Evolutionary conservation across 2,113 vertebrate species (phyloP), one percentile per base, ranked within the genome.

Genomic region (Sander lucioperca): DNA sequence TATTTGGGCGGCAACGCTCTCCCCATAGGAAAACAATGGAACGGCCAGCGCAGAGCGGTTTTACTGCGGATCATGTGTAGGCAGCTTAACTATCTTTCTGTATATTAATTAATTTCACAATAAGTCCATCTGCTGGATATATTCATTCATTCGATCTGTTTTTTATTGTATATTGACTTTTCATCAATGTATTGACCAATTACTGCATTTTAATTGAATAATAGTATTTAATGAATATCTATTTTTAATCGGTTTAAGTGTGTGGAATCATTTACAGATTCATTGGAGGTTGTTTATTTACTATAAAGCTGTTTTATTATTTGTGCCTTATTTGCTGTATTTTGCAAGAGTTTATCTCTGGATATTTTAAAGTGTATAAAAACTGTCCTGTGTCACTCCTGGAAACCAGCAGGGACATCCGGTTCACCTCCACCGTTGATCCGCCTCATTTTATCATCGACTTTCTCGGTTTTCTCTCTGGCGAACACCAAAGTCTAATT

Each of bases 401-500:
- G 19, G 74, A 77, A 5, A 80, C 58, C 59, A 63, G 33, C 15
- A 12, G 74, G 18, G 63, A 45, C 15, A 14, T 25, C 73, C 5
- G 25, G 33, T 57, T 50, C 74, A 48, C 80, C 59, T 61, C 68
- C 14, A 5, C 59, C 11, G 2, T 5, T 12, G 56, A 27, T 33
- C 65, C 5, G 54, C 45, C 33, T 16, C 59, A 51, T 58, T 73
- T 82, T 59, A 74, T 82, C 53, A 18, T 61, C 3, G 19, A 57
- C 75, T 43, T 19, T 11, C 39, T 11, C 39, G 21, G 33, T 68
- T 59, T 80, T 65, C 53, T 90, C 67, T 65, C 59, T 43, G 21
- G 72, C 63, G 63, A 89, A 74, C 87, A 83, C 23, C 12, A 5
- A 0, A 0, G 56, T 89, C 80, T 89, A 89, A 93, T 93, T 92